These are phyloP conservation scores for Aproaerema taeniolella DNA, from an alignment of 2,888 invertebrate species.

Conservation along the genomic window DNA sequence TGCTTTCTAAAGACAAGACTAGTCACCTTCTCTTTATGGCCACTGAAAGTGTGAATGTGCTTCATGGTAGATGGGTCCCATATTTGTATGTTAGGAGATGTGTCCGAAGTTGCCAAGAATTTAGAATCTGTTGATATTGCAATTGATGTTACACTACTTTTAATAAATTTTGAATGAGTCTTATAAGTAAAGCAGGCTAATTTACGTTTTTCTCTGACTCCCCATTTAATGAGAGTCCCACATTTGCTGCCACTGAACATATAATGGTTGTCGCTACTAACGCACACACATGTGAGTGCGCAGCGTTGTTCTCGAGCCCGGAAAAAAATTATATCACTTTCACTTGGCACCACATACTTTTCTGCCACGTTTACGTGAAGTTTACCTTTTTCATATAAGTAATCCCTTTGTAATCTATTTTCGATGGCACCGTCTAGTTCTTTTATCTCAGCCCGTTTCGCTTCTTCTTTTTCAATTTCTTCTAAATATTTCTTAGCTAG, in stretches of 20 bases:
- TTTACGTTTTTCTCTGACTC: constrained; percentile 79
- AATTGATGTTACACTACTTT: constrained; percentile 79
- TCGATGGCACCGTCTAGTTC: constrained; percentile 82
- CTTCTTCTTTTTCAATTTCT: constrained; percentile 90
- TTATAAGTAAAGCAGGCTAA: constrained; percentile 73
- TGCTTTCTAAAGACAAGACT: constrained; percentile 91
- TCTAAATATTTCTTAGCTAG: constrained; percentile 93
- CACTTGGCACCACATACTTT: constrained; percentile 45
- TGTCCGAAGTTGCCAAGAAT: constrained; percentile 81
- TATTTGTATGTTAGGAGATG: constrained; percentile 83
- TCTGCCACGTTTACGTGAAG: constrained; percentile 86
- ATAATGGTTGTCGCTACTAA: constrained; percentile 84
- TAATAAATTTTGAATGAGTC: constrained; percentile 51
- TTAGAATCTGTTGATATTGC: constrained; percentile 88
- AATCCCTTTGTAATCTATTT: constrained; percentile 89
- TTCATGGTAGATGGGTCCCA: constrained; percentile 89
- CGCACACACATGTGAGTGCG: constrained; percentile 87
- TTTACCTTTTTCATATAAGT: constrained; percentile 90
- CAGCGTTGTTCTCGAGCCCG: constrained; percentile 87
- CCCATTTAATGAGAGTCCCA: constrained; percentile 92
- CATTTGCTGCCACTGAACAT: constrained; percentile 93
- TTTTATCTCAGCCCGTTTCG: constrained; percentile 80
- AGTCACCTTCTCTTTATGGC: constrained; percentile 84
- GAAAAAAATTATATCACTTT: constrained; percentile 66
- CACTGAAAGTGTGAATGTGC: constrained; percentile 87